Conservation (phyloP, 1,140 invertebrate genomes). For the Parasteatoda tepidariorum region DNA sequence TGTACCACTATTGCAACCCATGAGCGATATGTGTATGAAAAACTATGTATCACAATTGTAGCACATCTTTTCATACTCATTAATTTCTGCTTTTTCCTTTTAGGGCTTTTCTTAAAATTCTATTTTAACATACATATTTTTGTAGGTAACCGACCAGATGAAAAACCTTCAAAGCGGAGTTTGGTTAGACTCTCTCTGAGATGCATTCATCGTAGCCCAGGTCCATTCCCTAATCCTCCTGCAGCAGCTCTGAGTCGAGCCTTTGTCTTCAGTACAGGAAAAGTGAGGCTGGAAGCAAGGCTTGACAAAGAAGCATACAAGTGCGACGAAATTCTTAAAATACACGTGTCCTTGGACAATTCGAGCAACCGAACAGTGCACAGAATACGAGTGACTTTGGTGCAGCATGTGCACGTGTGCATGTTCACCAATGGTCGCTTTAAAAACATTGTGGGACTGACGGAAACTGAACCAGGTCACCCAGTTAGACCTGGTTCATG, state of each 20-base stretch:
- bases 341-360: constrained; percentile 60
- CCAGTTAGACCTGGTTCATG: constrained; percentile 37
- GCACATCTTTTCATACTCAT: no score
- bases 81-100: no score
- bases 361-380: constrained; percentile 62
- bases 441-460: constrained; percentile 60
- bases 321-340: constrained; percentile 44
- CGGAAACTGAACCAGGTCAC: constrained; percentile 56
- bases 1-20: no score
- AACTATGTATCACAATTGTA: no score
- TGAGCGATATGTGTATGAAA: no score
- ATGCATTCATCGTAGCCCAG: constrained; percentile 74
- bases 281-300: constrained; percentile 44
- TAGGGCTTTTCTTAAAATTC: no score
- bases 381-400: constrained; percentile 43
- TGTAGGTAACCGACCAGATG: constrained; percentile 79
- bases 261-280: constrained; percentile 61
- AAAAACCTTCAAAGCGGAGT: constrained; percentile 79
- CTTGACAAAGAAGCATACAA: constrained; percentile 60
- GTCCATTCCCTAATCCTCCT: constrained; percentile 19
- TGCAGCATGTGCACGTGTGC: constrained; percentile 63
- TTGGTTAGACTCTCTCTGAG: constrained; percentile 86
- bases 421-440: constrained; percentile 63
- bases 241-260: constrained; percentile 26
- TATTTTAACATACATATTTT: no score